Percentiles rank a stretch among this genome's conserved stretches.
phyloP scores from a whole-genome alignment of 2,888 invertebrate species.

The Stictocephala bisonia region DNA sequence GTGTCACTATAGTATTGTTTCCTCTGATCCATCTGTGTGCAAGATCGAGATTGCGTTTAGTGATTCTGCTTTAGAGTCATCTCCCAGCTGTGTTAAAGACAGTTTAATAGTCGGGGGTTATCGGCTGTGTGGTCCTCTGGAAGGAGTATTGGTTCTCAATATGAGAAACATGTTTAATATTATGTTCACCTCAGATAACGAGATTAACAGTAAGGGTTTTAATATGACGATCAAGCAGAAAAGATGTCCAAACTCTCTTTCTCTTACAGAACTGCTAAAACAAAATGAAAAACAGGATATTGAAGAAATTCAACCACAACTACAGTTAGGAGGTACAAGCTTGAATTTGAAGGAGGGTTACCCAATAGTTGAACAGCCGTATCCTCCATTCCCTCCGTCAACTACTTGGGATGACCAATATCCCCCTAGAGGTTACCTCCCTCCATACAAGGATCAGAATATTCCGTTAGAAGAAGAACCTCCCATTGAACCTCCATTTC shows the following conservation, averaged over 20 bases:
- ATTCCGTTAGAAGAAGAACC: not conserved
- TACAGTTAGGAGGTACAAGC: not conserved
- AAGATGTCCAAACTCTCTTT: conserved; percentile 1
- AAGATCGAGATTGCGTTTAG: conserved; percentile 28
- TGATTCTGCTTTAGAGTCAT: conserved; percentile 12
- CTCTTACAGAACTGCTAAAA: not conserved
- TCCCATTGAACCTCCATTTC: not conserved
- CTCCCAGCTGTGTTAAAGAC: conserved; percentile 12
- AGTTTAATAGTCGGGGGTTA: conserved; percentile 24
- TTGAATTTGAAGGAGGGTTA: not conserved
- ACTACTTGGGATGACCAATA: not conserved
- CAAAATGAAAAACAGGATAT: conserved; percentile 12
- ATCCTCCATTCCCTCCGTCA: conserved; percentile 6
- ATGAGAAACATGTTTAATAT: not conserved
- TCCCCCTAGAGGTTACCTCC: too few species aligned
- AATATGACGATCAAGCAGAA: conserved; percentile 5
- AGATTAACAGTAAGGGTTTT: conserved; percentile 8
- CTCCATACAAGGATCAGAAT: too few species aligned
- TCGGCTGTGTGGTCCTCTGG: conserved; percentile 20
- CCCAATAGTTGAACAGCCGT: not conserved
- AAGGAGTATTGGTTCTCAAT: not conserved
- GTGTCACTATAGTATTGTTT: conserved; percentile 20
- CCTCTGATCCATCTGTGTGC: not conserved
- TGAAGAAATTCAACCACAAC: not conserved
- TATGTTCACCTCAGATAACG: conserved; percentile 18